phyloP scores from a whole-genome alignment of 2,888 invertebrate genomes.

The Xylocampa areola region DNA sequence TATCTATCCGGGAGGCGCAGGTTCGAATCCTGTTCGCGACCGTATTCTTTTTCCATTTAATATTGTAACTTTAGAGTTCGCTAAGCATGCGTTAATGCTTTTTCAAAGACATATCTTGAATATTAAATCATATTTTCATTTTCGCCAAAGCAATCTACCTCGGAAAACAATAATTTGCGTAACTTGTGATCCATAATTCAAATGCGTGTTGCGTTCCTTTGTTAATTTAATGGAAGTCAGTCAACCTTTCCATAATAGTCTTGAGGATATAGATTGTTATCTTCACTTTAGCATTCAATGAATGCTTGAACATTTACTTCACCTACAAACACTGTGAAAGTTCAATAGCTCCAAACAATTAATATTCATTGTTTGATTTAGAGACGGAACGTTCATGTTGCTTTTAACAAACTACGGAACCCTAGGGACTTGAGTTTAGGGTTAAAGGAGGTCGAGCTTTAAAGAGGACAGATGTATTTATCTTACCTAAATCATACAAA shows the following conservation, averaged over 20 bases:
- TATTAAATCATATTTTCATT: too few relatives aligned
- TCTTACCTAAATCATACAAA: conserved; percentile 7
- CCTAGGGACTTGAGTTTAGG: conserved; percentile 31
- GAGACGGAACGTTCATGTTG: conserved; percentile 56
- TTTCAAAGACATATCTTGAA: too few relatives aligned
- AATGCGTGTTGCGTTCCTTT: conserved; percentile 44
- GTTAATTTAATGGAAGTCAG: conserved; percentile 55
- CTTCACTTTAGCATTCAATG: conserved; percentile 71
- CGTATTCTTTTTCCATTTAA: too few relatives aligned
- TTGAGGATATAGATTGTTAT: conserved; percentile 63
- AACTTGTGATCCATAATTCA: conserved; percentile 54
- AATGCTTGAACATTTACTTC: conserved; percentile 62
- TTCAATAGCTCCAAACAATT: conserved; percentile 63
- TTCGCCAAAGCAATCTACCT: conserved; percentile 12
- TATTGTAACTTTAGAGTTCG: too few relatives aligned
- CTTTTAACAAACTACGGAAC: conserved; percentile 55
- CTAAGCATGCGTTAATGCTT: too few relatives aligned
- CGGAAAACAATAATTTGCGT: conserved; percentile 28
- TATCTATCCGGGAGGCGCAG: too few relatives aligned
- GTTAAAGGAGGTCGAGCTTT: conserved; percentile 1
- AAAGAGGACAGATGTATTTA: not conserved
- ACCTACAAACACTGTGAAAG: conserved; percentile 62
- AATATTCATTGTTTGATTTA: conserved; percentile 68
- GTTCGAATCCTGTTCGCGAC: too few relatives aligned
- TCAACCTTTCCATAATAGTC: conserved; percentile 45